phyloP scores from a whole-genome alignment of 2,888 invertebrate species.

The Epinotia nisella region DNA sequence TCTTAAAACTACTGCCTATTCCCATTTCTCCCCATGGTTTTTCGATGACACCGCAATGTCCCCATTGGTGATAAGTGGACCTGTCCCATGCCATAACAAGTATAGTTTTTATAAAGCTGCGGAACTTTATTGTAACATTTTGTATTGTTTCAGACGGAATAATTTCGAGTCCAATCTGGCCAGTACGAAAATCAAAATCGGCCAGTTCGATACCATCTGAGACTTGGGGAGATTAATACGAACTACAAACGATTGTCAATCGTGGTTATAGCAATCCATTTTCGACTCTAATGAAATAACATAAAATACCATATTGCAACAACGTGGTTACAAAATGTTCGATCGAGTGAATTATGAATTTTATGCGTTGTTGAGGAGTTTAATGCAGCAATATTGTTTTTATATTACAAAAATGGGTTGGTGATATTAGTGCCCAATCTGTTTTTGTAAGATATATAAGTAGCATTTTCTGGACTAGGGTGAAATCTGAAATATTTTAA shows the following conservation, averaged over 20 bases:
- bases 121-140: neutral
- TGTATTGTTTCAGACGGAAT: constrained; percentile 5
- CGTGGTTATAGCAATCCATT: neutral
- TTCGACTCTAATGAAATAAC: constrained; percentile 4
- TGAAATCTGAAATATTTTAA: neutral
- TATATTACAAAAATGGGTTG: neutral
- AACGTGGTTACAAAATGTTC: neutral
- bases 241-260: neutral
- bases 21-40: no score
- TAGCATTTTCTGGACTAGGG: neutral
- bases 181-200: neutral
- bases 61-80: no score
- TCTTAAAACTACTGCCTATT: no score
- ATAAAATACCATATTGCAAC: neutral
- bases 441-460: neutral
- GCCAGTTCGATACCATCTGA: neutral
- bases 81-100: no score
- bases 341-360: neutral
- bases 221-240: neutral
- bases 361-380: neutral
- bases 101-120: no score
- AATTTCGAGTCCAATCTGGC: neutral
- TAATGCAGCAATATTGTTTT: neutral
- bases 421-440: neutral
- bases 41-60: no score